Percentiles rank a stretch among this genome's conserved stretches.
Conservation (phyloP, 2,888 invertebrate species). For the Lumbricus terrestris region DNA sequence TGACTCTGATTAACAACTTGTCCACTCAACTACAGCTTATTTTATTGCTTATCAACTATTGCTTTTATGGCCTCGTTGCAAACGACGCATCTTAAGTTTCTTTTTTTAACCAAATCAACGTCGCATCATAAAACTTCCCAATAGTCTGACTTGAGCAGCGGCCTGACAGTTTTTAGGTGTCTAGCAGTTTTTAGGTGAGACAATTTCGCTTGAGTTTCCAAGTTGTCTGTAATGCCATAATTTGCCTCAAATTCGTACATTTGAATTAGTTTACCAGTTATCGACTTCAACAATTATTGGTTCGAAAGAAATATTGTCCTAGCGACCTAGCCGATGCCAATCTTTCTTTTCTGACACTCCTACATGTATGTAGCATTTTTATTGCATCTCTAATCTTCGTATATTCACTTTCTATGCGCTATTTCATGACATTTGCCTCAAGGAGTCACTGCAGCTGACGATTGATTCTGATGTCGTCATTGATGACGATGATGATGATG, state of each 20-base stretch:
- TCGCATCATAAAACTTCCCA: neutral
- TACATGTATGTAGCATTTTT: no score
- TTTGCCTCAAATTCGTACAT: neutral
- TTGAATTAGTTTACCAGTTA: neutral
- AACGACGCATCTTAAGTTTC: no score
- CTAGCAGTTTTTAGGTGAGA: neutral
- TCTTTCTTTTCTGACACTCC: neutral
- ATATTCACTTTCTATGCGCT: neutral
- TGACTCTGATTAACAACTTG: no score
- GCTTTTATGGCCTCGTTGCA: neutral
- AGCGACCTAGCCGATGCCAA: neutral
- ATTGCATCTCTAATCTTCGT: neutral
- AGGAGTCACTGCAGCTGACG: neutral
- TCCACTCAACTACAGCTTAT: no score
- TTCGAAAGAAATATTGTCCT: no score
- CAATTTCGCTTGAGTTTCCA: neutral
- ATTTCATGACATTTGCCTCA: neutral
- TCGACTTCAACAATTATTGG: neutral
- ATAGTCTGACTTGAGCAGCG: no score
- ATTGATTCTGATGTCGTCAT: no score
- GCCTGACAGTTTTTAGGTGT: neutral
- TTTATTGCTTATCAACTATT: no score
- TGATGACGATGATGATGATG: neutral
- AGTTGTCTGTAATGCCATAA: neutral
- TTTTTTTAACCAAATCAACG: neutral